Evolutionary conservation across 2,113 vertebrate species (phyloP), one percentile per base, ranked within the genome.

Genomic region (Reinhardtius hippoglossoides): DNA sequence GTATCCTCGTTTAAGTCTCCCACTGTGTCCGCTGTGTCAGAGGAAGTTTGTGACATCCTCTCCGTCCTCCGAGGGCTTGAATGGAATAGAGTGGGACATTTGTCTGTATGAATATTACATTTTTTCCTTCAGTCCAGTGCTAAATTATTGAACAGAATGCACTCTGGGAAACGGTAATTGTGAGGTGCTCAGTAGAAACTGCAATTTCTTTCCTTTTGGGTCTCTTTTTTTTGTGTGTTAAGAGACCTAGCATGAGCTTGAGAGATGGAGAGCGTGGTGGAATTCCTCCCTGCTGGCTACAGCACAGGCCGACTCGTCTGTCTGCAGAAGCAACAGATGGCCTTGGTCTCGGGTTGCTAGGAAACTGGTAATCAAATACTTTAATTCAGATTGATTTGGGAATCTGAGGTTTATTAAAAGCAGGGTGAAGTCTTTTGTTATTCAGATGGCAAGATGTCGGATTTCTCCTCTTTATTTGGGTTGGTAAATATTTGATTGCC

Each of bases 331-430:
- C 93, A 94, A 94, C 94, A 94, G 94, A 94, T 94, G 93, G 94
- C 91, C 84, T 0, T 84, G 89, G 81, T 89, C 88, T 82, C 83
- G 85, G 78, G 94, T 94, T 94, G 94, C 94, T 94, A 94, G 92
- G 94, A 92, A 91, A 94, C 93, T 93, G 91, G 87, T 92, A 90
- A 93, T 94, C 91, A 94, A 93, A 92, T 88, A 90, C 90, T 93
- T 92, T 87, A 90, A 93, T 90, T 93, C 84, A 84, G 87, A 92
- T 88, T 92, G 89, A 92, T 91, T 92, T 84, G 85, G 88, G 86
- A 89, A 87, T 91, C 64, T 65, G 84, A 81, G 72, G 74, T 92
- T 91, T 87, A 88, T 91, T 89, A 91, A 91, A 91, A 87, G 85
- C 77, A 82, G 80, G 78, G 75, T 78, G 74, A 87, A 88, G 78